Evolutionary conservation across 1,140 invertebrate genomes (phyloP), one percentile per base, ranked within the genome.

Genomic region (Achatina immaculata): DNA sequence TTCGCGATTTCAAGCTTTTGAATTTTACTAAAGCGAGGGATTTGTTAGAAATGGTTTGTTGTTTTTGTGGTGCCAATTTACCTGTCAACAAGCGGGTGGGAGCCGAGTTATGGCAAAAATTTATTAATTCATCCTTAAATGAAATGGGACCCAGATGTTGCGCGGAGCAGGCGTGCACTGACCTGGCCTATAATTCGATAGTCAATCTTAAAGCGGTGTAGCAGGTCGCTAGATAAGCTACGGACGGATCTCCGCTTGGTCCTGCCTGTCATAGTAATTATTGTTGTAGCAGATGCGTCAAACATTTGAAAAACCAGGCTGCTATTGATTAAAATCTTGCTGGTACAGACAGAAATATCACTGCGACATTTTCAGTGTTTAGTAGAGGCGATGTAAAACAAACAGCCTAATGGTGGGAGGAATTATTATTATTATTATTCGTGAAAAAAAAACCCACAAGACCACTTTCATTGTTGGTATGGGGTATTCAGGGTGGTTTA

Each of bases 261-360:
- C 9, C 24, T 19, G 24, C 42, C 19, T 42, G 68, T 38, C 48
- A 51, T 51, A 51, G 24, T 62, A 62, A 62, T 62, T 62, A 62
- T 69, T 69, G 24, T 69, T 69, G 68, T 69, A 28, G 68, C 68
- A 69, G 68, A 69, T 42, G 68, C 68, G 68, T 42, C 58, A 62
- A 62, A 62, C 58, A 28, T n/a, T 62, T 62, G 28, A 2, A 62
- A 62, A 62, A 14, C 24, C 16, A 62, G 28, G 58, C 58, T 62
- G 28, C 31, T 62, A 62, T 62, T 62, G 58, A 62, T 62, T 62
- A 34, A 62, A 62, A 9, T 62, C 31, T 4, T 62, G 28, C 19
- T 19, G 58, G 58, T 28, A 4, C n/a, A 62, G 58, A 62, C n/a
- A 62, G 21, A 62, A 62, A 62, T 62, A 62, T 62, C 28, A n/a